Evolutionary conservation across 2,888 invertebrate genomes (phyloP), one percentile per base, ranked within the genome.

Genomic region (Chaetogeoica ovagalla): DNA sequence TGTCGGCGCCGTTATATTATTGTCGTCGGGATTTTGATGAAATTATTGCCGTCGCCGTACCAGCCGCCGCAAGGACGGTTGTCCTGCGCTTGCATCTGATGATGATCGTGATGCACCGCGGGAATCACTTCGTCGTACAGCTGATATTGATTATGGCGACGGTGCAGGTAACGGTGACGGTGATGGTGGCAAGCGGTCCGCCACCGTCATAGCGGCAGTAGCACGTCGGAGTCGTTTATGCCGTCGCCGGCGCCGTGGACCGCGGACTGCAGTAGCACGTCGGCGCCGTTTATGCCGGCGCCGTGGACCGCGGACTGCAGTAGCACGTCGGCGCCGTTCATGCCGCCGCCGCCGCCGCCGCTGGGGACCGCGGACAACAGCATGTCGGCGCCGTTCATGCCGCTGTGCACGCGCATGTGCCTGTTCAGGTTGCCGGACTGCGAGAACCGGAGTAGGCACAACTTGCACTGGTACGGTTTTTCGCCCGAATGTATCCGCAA

Each of bases 351-450:
- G 43, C 43, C 43, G 43, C 70, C 70, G 70, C 70, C 70, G 70
- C 0, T n/a, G n/a, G n/a, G 79, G 70, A 39, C 30, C 30, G 30
- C 30, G 30, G 30, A 4, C 30, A 71, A 21, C 21, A 79, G 15
- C 17, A 79, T 39, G 71, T 79, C 79, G 19, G 79, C 59, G 9
- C 70, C 79, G 43, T 71, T 71, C 79, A 71, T 79, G 23, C 79
- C 90, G 57, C 94, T 93, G 86, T 99, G 99, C 6, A 99, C 98
- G 84, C 98, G 90, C 98, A 98, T 98, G 87, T 99, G 99, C 85
- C 99, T 91, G 88, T 99, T 99, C 82, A 99, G 89, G 87, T 99
- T 99, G 82, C 99, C 99, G 63, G 97, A 97, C 86, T 99, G 98
- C 9, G 97, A 97, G 87, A 99, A 99, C 88, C 97, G 91, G 83